phyloP scores from a whole-genome alignment of 2,888 invertebrate genomes.

The Polydrusus cervinus region DNA sequence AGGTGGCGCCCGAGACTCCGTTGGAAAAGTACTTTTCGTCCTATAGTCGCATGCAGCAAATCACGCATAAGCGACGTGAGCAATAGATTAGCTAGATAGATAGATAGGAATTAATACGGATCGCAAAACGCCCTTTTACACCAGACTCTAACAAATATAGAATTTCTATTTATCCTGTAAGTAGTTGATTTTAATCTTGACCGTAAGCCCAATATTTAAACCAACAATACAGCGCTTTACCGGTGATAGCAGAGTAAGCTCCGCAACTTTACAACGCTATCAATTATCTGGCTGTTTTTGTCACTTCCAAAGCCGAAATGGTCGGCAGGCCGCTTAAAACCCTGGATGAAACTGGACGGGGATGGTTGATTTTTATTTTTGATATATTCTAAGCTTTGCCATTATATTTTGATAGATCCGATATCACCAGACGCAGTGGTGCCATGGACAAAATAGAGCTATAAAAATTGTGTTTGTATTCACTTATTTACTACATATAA shows the following conservation, averaged over 20 bases:
- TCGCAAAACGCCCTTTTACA: too few species aligned
- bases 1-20: too few species aligned
- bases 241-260: too few species aligned
- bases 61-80: too few species aligned
- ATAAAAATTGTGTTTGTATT: neutral
- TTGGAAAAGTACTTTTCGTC: too few species aligned
- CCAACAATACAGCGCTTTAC: neutral
- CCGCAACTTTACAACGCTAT: neutral
- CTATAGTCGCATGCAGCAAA: too few species aligned
- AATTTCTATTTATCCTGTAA: neutral
- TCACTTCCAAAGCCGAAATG: neutral
- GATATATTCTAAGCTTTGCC: neutral
- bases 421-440: neutral
- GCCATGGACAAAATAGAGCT: neutral
- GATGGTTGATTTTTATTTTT: neutral
- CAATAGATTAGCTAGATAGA: too few species aligned
- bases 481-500: neutral
- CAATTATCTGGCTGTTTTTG: conserved; percentile 11
- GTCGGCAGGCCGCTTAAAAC: too few species aligned
- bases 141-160: too few species aligned
- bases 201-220: neutral
- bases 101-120: too few species aligned
- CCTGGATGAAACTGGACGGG: neutral
- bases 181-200: neutral
- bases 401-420: neutral